These are phyloP conservation scores for Brachirus orientalis DNA, from an alignment of 2,113 vertebrate species.

Conservation along the genomic window DNA sequence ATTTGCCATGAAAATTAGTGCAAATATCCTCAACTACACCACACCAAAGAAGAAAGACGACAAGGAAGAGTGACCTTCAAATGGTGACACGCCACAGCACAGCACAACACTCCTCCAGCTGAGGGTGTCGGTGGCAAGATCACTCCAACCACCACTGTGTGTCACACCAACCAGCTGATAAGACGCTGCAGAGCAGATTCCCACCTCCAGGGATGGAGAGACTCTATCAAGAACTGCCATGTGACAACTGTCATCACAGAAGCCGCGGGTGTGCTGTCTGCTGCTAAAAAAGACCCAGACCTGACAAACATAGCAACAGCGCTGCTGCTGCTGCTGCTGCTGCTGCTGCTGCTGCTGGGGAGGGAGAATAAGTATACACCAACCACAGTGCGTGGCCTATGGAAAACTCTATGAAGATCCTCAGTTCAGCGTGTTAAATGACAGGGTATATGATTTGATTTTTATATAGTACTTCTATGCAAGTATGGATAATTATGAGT, in stretches of 20 bases:
- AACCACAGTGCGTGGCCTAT: slow-evolving; percentile 42
- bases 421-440: slow-evolving; percentile 63
- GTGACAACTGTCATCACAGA: slow-evolving; percentile 66
- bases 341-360: slow-evolving; percentile 3
- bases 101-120: too few relatives aligned
- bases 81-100: neutral
- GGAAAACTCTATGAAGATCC: slow-evolving; percentile 61
- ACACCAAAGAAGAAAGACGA: too few relatives aligned
- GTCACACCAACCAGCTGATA: slow-evolving; percentile 35
- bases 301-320: slow-evolving; percentile 70
- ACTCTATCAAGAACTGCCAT: slow-evolving; percentile 45
- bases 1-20: too few relatives aligned
- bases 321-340: slow-evolving; percentile 11
- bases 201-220: slow-evolving; percentile 42
- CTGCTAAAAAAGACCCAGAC: slow-evolving; percentile 49
- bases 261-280: slow-evolving; percentile 35
- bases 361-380: slow-evolving; percentile 23
- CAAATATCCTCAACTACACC: too few relatives aligned
- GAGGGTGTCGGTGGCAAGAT: too few relatives aligned
- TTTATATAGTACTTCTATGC: slow-evolving; percentile 59
- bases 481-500: slow-evolving; percentile 64
- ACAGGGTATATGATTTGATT: slow-evolving; percentile 51
- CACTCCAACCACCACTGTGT: neutral
- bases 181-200: slow-evolving; percentile 15
- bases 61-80: neutral